Evolutionary conservation across 2,797 vertebrate genomes (phyloP).

Genomic region (Mastacembelus armatus): DNA sequence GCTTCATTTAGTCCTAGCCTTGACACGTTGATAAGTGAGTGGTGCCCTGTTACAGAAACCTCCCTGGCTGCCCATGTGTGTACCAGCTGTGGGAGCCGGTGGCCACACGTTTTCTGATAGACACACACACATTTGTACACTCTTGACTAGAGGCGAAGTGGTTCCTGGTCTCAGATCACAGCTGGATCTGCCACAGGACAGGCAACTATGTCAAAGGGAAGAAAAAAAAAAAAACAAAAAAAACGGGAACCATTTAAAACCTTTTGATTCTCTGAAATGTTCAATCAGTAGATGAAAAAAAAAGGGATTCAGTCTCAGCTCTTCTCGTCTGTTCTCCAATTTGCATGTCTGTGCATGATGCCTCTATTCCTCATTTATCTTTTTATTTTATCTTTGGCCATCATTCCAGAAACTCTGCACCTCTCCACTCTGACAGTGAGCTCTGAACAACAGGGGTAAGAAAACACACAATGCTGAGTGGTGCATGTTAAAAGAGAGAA

Average conservation of each 20-base stretch:
- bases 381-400: constrained; percentile 38
- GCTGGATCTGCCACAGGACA: constrained; percentile 55
- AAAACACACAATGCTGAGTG: constrained; percentile 57
- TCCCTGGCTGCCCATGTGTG: constrained; percentile 72
- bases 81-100: constrained; percentile 73
- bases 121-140: constrained; percentile 18
- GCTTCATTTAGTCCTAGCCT: constrained; percentile 34
- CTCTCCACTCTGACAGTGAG: constrained; percentile 23
- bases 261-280: constrained; percentile 48
- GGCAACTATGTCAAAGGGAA: constrained; percentile 27
- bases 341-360: constrained; percentile 34
- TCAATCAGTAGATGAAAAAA: constrained; percentile 60
- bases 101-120: constrained; percentile 46
- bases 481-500: constrained; percentile 35
- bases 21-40: constrained; percentile 67
- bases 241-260: constrained; percentile 35
- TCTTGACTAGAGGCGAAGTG: constrained; percentile 42
- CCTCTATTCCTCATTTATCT: constrained; percentile 14
- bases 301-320: constrained; percentile 41
- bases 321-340: constrained; percentile 39
- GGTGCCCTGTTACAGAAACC: constrained; percentile 55
- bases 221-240: neutral
- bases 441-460: constrained; percentile 24
- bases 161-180: constrained; percentile 60
- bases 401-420: constrained; percentile 56